Evolutionary conservation across 2,888 invertebrate genomes (phyloP).

Genomic region (Hirtodrosophila cameraria): DNA sequence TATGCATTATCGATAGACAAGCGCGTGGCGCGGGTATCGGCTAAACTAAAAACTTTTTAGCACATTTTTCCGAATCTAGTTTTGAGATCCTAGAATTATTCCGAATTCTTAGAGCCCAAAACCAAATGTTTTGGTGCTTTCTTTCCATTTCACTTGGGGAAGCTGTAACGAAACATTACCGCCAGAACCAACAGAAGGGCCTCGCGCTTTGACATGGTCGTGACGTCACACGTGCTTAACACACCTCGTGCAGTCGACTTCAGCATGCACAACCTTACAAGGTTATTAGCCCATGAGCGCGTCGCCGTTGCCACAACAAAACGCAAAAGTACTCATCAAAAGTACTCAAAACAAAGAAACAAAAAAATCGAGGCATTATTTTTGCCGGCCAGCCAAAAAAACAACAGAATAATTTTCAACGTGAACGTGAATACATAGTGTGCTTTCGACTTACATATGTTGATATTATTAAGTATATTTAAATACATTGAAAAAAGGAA

Average conservation of each 20-base stretch:
- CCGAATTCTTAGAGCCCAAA: too few relatives aligned
- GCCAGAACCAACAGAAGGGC: too few relatives aligned
- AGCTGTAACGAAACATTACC: too few relatives aligned
- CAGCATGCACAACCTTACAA: slow-evolving; percentile 20
- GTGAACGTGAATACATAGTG: slow-evolving; percentile 43
- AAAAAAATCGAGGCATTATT: not conserved
- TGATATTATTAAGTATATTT: slow-evolving; percentile 54
- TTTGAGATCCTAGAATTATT: too few relatives aligned
- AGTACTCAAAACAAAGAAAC: slow-evolving; percentile 14
- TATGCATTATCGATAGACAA: too few relatives aligned
- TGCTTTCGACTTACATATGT: slow-evolving; percentile 45
- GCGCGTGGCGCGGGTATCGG: too few relatives aligned
- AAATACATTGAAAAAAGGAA: slow-evolving; percentile 69
- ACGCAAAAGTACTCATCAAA: slow-evolving; percentile 10
- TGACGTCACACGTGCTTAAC: slow-evolving; percentile 10
- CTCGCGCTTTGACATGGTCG: slow-evolving; percentile 6
- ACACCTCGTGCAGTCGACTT: too few relatives aligned
- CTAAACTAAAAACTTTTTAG: too few relatives aligned
- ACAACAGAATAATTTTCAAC: slow-evolving; percentile 8
- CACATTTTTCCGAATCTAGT: too few relatives aligned
- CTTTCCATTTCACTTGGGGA: too few relatives aligned
- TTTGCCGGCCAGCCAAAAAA: slow-evolving; percentile 21
- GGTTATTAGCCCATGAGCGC: slow-evolving; percentile 9
- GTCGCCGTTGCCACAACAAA: slow-evolving; percentile 60
- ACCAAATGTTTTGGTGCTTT: too few relatives aligned